Percentiles rank a stretch among this genome's conserved stretches.
Evolutionary conservation across 2,888 invertebrate genomes (phyloP).

Genomic region (Sinodicranocentrus sp.): DNA sequence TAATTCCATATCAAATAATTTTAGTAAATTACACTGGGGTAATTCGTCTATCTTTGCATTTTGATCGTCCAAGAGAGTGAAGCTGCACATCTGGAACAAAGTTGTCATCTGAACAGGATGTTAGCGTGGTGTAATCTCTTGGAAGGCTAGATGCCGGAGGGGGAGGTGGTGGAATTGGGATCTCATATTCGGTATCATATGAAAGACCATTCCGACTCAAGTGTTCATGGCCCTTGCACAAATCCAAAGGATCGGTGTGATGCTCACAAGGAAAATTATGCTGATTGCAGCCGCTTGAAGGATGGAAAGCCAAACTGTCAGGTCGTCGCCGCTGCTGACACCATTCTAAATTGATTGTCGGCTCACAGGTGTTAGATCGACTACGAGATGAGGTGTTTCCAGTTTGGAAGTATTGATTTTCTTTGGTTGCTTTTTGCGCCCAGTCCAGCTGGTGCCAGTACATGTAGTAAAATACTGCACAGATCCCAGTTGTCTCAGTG

Average conservation of each 20-base stretch:
- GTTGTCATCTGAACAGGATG: constrained; percentile 65
- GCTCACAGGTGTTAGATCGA: constrained; percentile 40
- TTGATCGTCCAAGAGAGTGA: constrained; percentile 44
- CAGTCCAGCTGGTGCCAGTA: constrained; percentile 82
- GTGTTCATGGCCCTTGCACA: constrained; percentile 59
- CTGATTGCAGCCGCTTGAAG: constrained; percentile 39
- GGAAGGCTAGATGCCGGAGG: constrained; percentile 70
- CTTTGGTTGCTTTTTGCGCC: constrained; percentile 69
- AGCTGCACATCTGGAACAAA: constrained; percentile 58
- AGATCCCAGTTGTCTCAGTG: constrained; percentile 91
- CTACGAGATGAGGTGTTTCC: constrained; percentile 37
- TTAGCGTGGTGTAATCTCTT: constrained; percentile 64
- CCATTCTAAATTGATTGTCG: constrained; percentile 54
- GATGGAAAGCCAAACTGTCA: constrained; percentile 44
- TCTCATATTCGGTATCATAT: constrained; percentile 64
- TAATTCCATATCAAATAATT: too few relatives aligned
- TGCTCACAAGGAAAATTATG: constrained; percentile 37
- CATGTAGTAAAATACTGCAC: constrained; percentile 92
- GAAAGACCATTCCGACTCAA: constrained; percentile 54
- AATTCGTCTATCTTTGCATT: constrained; percentile 51
- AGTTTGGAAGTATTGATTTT: constrained; percentile 36
- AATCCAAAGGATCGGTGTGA: constrained; percentile 38
- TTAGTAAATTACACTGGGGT: constrained; percentile 68
- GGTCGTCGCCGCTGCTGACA: constrained; percentile 42
- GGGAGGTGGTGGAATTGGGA: constrained; percentile 74